Base-by-base conservation (phyloP, 2,888 invertebrate species). In the Nemoura dubitans region DNA sequence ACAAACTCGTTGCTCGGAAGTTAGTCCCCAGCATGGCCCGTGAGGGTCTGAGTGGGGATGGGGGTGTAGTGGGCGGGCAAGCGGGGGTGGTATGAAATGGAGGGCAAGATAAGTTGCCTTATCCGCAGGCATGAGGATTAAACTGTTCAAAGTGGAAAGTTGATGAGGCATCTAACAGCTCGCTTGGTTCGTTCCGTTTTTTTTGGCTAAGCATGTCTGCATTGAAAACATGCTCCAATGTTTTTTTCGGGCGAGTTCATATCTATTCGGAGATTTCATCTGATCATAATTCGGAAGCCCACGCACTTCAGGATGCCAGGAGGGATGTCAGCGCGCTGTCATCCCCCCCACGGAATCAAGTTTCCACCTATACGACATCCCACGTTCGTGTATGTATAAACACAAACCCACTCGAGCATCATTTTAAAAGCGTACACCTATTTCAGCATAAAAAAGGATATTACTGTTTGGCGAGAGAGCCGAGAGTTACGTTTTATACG, bases 111-210 rank as follows among this genome's bases (percentile, higher is more conserved):
- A 59, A 84, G 81, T 28, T 28, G 29, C 81, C 28, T n/a, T n/a
- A 81, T 27, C 83, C 36, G 29, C 21, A 84, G 84, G 27, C 59
- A 28, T 59, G 14, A 14, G 59, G 84, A 84, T 43, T 43, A 84
- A 83, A 84, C 84, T 84, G 81, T 84, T 29, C 84, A 84, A 83
- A 84, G 59, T 84, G 43, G 28, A 28, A 59, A 76, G 84, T 84
- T 84, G 84, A 83, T 43, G 83, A 43, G 43, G 42, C 28, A n/a
- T 29, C 59, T 59, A 59, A 59, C 59, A 59, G 59, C 21, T 59
- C 59, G 59, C 59, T 59, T 59, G 59, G 59, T 10, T 21, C 21
- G 59, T 21, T 59, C 16, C 21, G 16, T 59, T 59, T 59, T 59
- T 59, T 59, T 59, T 59, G 3, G 59, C 14, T 59, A 59, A 59